Evolutionary conservation across 2,113 vertebrate genomes (phyloP), one percentile per base, ranked within the genome.

Genomic region (Engraulis encrasicolus): DNA sequence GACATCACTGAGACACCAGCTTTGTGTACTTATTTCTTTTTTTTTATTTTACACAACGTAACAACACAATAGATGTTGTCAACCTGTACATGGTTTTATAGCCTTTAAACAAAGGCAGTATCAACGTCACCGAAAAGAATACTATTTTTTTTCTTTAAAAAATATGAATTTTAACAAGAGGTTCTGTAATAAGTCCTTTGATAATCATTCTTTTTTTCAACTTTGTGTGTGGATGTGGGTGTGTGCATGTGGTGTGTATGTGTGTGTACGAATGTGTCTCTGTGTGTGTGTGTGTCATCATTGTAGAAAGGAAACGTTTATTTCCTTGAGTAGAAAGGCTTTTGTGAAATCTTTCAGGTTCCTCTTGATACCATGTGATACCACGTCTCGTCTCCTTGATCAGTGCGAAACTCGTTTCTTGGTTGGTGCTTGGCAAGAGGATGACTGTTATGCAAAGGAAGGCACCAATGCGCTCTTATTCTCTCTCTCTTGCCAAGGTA

Each of bases 31-130:
- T 92, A 91, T 87, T 90, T 90, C 95, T 91, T 95, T 93, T 93
- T 95, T 94, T 92, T 95, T 93, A 97, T 97, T 98, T 96, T 95
- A 97, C 96, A 97, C 95, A 96, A 97, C 94, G 94, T 95, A 96
- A 96, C 94, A 97, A 96, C 96, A 97, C 95, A 94, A 93, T 92
- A 91, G 93, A 95, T 97, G 97, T 95, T 95, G 93, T 94, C 89
- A 92, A 93, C 92, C 94, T 96, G 95, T 97, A 98, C 94, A 97
- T 93, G 91, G 92, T 93, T 90, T 82, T 83, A 90, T 93, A 74
- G 93, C 94, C 94, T 95, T 88, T 94, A 95, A 97, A 95, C 91
- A 94, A 95, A 96, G 96, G 94, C 95, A 93, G 95, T 91, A 94
- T 90, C 93, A 94, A 91, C 89, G 92, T 94, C 93, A 95, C 86